Evolutionary conservation across 2,797 vertebrate species (phyloP).

Genomic region (Varecia variegata): DNA sequence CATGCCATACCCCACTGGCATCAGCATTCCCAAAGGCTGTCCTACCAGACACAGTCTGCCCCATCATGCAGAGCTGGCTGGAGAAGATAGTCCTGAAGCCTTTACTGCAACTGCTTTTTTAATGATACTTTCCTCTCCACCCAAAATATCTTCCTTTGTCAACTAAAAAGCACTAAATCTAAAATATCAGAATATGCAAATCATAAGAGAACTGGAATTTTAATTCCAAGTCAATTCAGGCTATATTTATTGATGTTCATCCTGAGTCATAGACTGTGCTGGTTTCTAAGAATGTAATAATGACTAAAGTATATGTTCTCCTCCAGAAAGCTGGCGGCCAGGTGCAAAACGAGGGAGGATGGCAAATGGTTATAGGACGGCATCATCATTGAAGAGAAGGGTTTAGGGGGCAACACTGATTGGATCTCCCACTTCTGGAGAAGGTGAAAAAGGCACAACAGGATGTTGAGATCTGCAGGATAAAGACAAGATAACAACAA

Average conservation of each 20-base stretch:
- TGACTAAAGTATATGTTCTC: background rate
- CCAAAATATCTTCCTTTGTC: background rate
- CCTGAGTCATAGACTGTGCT: background rate
- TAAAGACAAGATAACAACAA: background rate
- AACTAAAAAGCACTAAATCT: background rate
- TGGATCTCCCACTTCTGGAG: background rate
- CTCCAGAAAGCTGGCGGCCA: background rate
- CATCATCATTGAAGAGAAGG: background rate
- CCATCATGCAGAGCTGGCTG: background rate
- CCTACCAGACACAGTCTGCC: too few relatives aligned
- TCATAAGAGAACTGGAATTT: background rate
- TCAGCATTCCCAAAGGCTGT: background rate
- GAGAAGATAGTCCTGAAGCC: background rate
- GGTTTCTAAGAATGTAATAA: background rate
- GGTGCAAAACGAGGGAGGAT: background rate
- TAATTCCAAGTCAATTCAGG: background rate
- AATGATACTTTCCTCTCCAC: background rate
- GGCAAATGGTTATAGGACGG: background rate
- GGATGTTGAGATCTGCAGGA: background rate
- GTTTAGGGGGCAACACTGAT: background rate
- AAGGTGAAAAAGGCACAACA: background rate
- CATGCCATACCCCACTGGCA: accelerated
- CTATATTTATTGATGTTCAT: background rate
- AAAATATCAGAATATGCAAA: background rate
- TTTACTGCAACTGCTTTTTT: background rate